These are phyloP conservation scores for Turnix velox DNA, from an alignment of 2,113 vertebrate species.

Conservation along the genomic window DNA sequence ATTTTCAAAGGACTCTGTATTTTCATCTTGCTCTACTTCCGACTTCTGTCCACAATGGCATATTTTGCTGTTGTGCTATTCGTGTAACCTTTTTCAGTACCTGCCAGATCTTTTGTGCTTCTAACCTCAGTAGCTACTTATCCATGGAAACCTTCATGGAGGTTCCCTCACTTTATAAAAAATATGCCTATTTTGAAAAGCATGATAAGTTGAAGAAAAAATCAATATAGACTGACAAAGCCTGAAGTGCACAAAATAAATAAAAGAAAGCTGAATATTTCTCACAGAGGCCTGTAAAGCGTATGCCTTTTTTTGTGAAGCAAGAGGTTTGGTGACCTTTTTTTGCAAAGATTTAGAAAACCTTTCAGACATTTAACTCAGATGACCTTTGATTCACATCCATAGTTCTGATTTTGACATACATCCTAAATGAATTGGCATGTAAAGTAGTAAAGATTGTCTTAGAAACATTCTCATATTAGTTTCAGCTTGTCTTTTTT, in stretches of 20 bases:
- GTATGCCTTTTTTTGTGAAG: background rate
- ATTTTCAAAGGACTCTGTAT: background rate
- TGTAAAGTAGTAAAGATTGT: background rate
- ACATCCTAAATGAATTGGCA: background rate
- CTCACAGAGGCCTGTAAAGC: background rate
- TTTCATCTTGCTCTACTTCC: background rate
- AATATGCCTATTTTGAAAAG: background rate
- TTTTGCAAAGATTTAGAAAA: background rate
- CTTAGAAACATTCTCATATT: background rate
- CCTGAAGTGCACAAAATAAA: background rate
- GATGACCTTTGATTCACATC: background rate
- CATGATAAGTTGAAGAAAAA: background rate
- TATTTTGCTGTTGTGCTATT: background rate
- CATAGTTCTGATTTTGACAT: background rate
- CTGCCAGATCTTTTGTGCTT: background rate
- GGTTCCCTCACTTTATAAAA: background rate
- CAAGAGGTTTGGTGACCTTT: background rate
- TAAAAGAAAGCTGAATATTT: background rate
- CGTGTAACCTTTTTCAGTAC: background rate
- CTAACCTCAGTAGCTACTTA: background rate
- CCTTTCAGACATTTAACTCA: background rate
- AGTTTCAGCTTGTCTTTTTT: background rate
- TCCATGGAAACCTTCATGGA: background rate
- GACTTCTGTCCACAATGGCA: background rate
- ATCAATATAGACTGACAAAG: background rate